A percentile compares a stretch with the other conserved stretches of the same genome.
These are phyloP conservation scores for Stegostoma tigrinum DNA, from an alignment of 2,113 vertebrate genomes.

Conservation along the genomic window DNA sequence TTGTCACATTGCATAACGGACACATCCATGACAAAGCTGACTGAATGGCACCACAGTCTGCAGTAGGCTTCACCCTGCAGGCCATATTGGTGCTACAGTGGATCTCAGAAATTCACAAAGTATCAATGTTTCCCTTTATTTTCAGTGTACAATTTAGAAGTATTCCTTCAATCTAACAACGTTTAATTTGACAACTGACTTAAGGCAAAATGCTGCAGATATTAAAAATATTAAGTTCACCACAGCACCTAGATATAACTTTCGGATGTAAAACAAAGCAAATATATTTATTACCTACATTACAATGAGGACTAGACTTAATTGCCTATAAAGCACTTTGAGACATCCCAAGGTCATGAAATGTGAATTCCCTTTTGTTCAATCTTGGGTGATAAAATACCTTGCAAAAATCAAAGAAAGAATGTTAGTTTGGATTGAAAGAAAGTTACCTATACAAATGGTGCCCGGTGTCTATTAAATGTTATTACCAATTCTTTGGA, in stretches of 20 bases:
- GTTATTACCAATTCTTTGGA: background rate
- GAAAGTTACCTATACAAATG: background rate
- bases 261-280: background rate
- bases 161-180: background rate
- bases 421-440: background rate
- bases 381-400: background rate
- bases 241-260: too few relatives aligned
- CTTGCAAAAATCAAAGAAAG: background rate
- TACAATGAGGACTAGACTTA: background rate
- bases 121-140: background rate
- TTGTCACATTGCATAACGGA: background rate
- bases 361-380: background rate
- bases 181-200: background rate
- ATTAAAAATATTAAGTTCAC: background rate
- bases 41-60: background rate
- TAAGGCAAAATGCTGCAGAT: background rate
- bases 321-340: background rate
- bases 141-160: background rate
- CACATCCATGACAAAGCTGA: background rate
- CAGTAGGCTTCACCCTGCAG: background rate
- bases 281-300: background rate
- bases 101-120: background rate
- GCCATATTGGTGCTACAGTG: background rate
- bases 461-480: background rate
- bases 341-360: background rate